These are phyloP conservation scores for Dromas ardeola DNA, from an alignment of 2,113 vertebrate genomes.

Conservation along the genomic window DNA sequence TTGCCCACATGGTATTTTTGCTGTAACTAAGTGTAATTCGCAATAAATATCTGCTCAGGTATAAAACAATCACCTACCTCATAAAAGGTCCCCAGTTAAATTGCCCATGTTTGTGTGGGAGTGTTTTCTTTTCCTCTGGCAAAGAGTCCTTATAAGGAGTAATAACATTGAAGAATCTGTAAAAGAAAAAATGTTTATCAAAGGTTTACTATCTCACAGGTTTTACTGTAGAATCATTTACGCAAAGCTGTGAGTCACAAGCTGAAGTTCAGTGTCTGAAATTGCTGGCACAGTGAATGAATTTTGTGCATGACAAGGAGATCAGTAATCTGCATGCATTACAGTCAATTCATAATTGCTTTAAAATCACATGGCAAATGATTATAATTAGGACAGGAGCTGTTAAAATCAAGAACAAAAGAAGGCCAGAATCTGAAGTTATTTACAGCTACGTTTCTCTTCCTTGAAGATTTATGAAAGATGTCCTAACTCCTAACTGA, in stretches of 20 bases:
- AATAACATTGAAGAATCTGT: not conserved
- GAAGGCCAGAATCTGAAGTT: conserved; percentile 7
- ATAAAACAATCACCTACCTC: conserved; percentile 24
- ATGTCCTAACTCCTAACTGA: not conserved
- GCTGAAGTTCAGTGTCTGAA: not conserved
- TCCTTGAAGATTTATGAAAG: conserved; percentile 7
- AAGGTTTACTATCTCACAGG: conserved; percentile 46
- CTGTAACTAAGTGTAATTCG: not conserved
- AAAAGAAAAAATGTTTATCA: conserved; percentile 33
- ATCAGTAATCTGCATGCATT: conserved; percentile 38
- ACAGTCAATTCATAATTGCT: conserved; percentile 56
- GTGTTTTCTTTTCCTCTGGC: not conserved
- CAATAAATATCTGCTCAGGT: not conserved
- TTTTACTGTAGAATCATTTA: conserved; percentile 49
- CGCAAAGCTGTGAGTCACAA: conserved; percentile 61
- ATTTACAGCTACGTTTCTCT: not conserved
- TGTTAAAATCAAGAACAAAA: conserved; percentile 47
- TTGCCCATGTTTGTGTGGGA: not conserved
- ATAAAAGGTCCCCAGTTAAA: not conserved
- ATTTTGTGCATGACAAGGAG: conserved; percentile 59
- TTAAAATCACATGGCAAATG: conserved; percentile 36
- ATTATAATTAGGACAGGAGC: conserved; percentile 36
- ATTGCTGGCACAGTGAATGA: conserved; percentile 44
- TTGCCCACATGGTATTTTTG: not conserved
- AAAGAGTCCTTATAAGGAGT: conserved; percentile 59